Evolutionary conservation across 1,140 invertebrate genomes (phyloP).

Genomic region (Homalodisca vitripennis): DNA sequence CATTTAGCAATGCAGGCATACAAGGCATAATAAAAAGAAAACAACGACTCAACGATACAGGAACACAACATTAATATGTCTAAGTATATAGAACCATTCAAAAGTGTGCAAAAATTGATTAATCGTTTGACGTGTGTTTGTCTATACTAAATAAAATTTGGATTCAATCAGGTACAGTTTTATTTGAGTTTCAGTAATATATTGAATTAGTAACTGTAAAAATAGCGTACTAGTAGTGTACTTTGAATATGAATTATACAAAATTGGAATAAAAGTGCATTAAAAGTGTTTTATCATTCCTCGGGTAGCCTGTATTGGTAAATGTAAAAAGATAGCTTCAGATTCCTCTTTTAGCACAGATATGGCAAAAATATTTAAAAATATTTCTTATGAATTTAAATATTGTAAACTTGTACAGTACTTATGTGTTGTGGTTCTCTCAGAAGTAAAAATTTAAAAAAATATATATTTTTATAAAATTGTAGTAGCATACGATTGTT

Average conservation of each 20-base stretch:
- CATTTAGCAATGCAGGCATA: constrained; percentile 19
- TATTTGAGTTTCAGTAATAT: no score
- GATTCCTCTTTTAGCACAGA: not conserved
- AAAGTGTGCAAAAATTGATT: not conserved
- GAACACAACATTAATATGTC: constrained; percentile 2
- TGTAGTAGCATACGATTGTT: not conserved
- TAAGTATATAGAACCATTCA: constrained; percentile 7
- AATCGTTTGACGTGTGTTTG: no score
- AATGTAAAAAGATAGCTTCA: not conserved
- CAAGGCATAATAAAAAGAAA: constrained; percentile 4
- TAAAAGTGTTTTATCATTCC: no score
- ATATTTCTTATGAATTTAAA: constrained; percentile 4
- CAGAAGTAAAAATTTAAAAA: no score
- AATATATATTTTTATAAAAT: not conserved
- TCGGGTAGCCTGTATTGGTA: constrained; percentile 14
- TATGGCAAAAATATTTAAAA: constrained; percentile 1
- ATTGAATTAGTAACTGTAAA: no score
- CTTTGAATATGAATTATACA: no score
- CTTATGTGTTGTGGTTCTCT: no score
- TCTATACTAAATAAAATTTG: not conserved
- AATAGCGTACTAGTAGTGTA: no score
- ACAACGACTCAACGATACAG: constrained; percentile 5
- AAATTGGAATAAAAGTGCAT: no score
- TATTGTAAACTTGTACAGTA: no score
- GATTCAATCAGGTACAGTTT: not conserved